phyloP scores from a whole-genome alignment of 2,888 invertebrate species.

The Coleophora flavipennella region DNA sequence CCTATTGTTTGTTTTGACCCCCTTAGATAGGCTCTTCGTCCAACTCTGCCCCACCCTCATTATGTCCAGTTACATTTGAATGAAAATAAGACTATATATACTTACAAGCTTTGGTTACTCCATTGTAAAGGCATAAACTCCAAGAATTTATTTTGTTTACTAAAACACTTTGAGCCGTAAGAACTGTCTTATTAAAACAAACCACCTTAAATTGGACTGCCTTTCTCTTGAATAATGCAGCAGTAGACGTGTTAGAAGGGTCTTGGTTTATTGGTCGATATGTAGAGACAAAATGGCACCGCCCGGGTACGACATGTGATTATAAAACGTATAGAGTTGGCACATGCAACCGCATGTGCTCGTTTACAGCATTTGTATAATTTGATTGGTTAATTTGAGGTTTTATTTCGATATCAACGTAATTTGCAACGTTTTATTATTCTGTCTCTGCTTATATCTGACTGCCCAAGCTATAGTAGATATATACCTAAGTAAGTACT shows the following conservation, averaged over 20 bases:
- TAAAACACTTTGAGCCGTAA: slow-evolving; percentile 8
- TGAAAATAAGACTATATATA: slow-evolving; percentile 8
- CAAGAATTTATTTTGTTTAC: slow-evolving; percentile 17
- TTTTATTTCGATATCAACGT: background rate
- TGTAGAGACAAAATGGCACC: slow-evolving; percentile 18
- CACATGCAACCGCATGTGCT: no score
- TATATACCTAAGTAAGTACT: background rate
- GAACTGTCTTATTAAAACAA: slow-evolving; percentile 8
- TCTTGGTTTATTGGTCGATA: slow-evolving; percentile 6
- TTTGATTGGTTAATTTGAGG: background rate
- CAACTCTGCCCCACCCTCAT: background rate
- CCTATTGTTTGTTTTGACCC: background rate
- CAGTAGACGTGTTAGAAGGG: slow-evolving; percentile 8
- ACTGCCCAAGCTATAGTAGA: no score
- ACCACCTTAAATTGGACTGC: slow-evolving; percentile 6
- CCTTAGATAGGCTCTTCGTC: background rate
- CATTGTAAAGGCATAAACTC: slow-evolving; percentile 7
- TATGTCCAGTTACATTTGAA: slow-evolving; percentile 4
- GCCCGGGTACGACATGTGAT: background rate
- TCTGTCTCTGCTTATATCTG: background rate
- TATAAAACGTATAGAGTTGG: no score
- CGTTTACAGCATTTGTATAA: no score
- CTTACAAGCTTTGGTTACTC: slow-evolving; percentile 7
- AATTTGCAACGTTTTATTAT: background rate
- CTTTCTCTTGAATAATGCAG: slow-evolving; percentile 1